phyloP scores from a whole-genome alignment of 2,797 vertebrate species.

The Silurus aristotelis region DNA sequence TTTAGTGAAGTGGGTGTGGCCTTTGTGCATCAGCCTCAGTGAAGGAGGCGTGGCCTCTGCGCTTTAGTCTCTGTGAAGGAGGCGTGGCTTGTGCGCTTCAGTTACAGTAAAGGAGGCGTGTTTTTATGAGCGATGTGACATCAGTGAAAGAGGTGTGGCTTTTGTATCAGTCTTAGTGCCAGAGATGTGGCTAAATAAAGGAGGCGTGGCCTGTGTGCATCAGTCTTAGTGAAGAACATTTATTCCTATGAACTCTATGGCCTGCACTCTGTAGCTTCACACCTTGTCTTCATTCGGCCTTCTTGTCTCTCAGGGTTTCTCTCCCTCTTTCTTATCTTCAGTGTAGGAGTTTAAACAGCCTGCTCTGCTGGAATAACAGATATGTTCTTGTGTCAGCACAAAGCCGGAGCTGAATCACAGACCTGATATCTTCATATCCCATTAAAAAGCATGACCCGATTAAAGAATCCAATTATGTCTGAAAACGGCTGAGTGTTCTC shows the following conservation, averaged over 20 bases:
- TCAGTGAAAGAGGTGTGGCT: background rate
- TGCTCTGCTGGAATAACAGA: conserved; percentile 16
- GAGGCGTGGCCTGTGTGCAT: background rate
- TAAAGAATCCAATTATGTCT: conserved; percentile 41
- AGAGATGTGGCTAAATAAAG: background rate
- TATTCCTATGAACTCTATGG: conserved; percentile 9
- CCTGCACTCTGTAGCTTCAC: background rate
- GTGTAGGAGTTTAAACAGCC: conserved; percentile 28
- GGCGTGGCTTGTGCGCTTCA: background rate
- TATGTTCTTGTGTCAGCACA: conserved; percentile 13
- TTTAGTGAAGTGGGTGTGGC: background rate
- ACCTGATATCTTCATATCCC: background rate
- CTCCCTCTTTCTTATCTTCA: background rate
- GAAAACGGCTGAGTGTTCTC: conserved; percentile 24
- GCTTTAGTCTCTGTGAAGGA: background rate
- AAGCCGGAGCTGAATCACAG: conserved; percentile 10
- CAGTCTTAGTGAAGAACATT: too few relatives aligned
- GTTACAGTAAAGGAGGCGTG: background rate
- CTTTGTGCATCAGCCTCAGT: background rate
- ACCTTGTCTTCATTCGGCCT: background rate
- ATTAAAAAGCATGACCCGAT: conserved; percentile 36
- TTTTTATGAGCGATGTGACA: background rate
- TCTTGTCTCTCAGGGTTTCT: background rate
- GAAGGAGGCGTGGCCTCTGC: background rate
- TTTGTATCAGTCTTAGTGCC: background rate